Evolutionary conservation across 2,113 vertebrate genomes (phyloP).

Genomic region (Shinisaurus crocodilurus): DNA sequence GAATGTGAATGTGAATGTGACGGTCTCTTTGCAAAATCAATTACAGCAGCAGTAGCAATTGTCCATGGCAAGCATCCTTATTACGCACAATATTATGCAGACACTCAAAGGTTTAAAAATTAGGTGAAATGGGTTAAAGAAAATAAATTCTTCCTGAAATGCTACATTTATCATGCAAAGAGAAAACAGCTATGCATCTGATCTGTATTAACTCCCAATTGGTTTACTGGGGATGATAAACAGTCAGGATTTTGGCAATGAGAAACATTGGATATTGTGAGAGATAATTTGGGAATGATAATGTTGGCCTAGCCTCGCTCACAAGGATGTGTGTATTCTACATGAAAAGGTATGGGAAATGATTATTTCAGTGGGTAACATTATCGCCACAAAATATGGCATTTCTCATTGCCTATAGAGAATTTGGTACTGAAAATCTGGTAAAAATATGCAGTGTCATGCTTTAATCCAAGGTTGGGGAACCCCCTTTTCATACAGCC

Average conservation of each 20-base stretch:
- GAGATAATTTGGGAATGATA: not conserved
- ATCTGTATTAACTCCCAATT: constrained; percentile 6
- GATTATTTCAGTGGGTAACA: not conserved
- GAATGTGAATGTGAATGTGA: constrained; percentile 13
- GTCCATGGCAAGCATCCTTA: constrained; percentile 11
- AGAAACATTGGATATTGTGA: not conserved
- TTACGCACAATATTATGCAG: too few relatives aligned
- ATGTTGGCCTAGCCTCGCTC: not conserved
- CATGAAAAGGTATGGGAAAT: not conserved
- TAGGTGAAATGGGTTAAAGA: constrained; percentile 20
- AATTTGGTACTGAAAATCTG: not conserved
- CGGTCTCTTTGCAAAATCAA: constrained; percentile 10
- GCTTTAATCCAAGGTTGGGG: too few relatives aligned
- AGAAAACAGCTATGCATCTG: not conserved
- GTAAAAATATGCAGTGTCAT: not conserved
- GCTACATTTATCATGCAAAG: constrained; percentile 16
- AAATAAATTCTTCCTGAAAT: constrained; percentile 16
- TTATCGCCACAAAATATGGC: not conserved
- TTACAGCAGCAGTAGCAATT: constrained; percentile 12
- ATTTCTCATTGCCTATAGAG: not conserved
- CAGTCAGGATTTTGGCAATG: not conserved
- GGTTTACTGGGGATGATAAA: not conserved
- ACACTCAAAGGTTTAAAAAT: not conserved
- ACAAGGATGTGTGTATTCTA: not conserved
- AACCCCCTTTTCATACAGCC: too few relatives aligned